phyloP scores from a whole-genome alignment of 2,113 vertebrate genomes.

The Nibea coibor region DNA sequence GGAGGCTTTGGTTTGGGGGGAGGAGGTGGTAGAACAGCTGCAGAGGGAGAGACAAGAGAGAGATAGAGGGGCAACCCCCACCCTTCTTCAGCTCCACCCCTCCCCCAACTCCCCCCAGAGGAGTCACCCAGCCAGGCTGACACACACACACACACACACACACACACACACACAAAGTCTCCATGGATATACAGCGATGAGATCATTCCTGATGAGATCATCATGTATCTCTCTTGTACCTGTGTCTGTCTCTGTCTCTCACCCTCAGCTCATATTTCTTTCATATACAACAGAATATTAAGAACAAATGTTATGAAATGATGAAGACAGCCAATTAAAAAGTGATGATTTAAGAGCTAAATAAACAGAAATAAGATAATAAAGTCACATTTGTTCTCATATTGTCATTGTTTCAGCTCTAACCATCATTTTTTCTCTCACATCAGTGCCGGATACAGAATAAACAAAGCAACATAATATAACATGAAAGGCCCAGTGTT shows the following conservation, averaged over 20 bases:
- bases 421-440: not conserved
- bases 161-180: constrained; percentile 28
- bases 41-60: constrained; percentile 28
- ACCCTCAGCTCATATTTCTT: not conserved
- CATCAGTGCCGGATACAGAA: constrained; percentile 23
- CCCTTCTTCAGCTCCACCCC: constrained; percentile 19
- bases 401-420: not conserved
- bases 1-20: not conserved
- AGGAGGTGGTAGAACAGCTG: not conserved
- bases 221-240: constrained; percentile 1
- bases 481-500: not conserved
- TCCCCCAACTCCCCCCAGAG: constrained; percentile 17
- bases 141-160: constrained; percentile 8
- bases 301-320: not conserved
- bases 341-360: constrained; percentile 10
- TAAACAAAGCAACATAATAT: not conserved
- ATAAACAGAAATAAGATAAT: constrained; percentile 28
- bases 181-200: constrained; percentile 53
- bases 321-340: constrained; percentile 1
- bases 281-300: not conserved
- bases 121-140: constrained; percentile 44
- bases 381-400: not conserved
- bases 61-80: constrained; percentile 33
- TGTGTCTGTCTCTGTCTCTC: not conserved
- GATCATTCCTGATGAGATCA: constrained; percentile 76